A percentile compares a stretch with the other conserved stretches of the same genome.
These are phyloP conservation scores for Hucho hucho DNA, from an alignment of 2,113 vertebrate genomes.

Conservation along the genomic window DNA sequence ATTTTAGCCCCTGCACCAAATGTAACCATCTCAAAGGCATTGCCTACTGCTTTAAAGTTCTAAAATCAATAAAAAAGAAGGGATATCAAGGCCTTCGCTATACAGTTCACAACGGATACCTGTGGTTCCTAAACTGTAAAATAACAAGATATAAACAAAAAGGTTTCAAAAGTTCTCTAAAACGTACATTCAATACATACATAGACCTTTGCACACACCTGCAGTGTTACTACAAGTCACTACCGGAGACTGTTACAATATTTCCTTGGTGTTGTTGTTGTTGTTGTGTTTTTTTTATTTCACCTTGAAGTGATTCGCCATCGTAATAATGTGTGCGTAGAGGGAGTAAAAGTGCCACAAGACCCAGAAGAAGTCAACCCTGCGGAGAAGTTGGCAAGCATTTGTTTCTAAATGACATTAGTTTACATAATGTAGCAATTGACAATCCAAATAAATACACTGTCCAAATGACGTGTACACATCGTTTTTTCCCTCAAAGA, in stretches of 20 bases:
- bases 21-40: constrained; percentile 74
- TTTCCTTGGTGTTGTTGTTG: constrained; percentile 72
- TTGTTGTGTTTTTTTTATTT: constrained; percentile 57
- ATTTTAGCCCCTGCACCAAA: constrained; percentile 86
- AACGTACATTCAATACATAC: constrained; percentile 80
- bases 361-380: constrained; percentile 94
- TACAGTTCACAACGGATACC: constrained; percentile 74
- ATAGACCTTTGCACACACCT: constrained; percentile 75
- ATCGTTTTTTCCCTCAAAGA: constrained; percentile 83
- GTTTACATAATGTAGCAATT: constrained; percentile 84
- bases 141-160: constrained; percentile 60
- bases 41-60: constrained; percentile 63
- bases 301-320: constrained; percentile 43
- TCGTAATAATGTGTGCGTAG: constrained; percentile 59
- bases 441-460: constrained; percentile 91
- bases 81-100: constrained; percentile 72
- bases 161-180: constrained; percentile 69
- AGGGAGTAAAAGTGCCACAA: constrained; percentile 90
- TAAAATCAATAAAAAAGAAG: constrained; percentile 64
- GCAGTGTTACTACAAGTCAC: constrained; percentile 70
- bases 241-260: constrained; percentile 70
- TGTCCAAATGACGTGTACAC: constrained; percentile 76
- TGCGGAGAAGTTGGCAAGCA: constrained; percentile 92
- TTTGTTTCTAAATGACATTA: constrained; percentile 79
- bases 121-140: constrained; percentile 71